Evolutionary conservation across 2,113 vertebrate genomes (phyloP).

Genomic region (Cryptotis parvus): DNA sequence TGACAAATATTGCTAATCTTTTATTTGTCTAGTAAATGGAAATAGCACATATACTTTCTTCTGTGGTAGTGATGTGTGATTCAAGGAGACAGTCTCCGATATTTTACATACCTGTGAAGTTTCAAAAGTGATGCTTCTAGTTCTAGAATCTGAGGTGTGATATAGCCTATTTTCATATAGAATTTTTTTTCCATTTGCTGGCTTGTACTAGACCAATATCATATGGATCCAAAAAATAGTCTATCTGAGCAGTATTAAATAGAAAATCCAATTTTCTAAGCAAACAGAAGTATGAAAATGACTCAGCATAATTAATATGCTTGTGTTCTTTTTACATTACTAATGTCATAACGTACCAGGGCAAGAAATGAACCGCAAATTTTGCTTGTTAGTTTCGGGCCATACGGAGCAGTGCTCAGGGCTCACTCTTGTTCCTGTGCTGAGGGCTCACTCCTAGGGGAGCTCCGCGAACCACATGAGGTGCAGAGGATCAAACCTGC

Average conservation of each 20-base stretch:
- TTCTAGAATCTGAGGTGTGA: not conserved
- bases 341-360: not conserved
- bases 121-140: not conserved
- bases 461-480: too few relatives aligned
- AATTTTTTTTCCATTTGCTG: not conserved
- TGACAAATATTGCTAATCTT: not conserved
- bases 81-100: not conserved
- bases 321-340: not conserved
- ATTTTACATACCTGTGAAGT: not conserved
- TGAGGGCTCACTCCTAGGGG: too few relatives aligned
- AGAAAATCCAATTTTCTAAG: conserved; percentile 35
- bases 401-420: too few relatives aligned
- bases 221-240: not conserved
- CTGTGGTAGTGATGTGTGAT: not conserved
- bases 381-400: too few relatives aligned
- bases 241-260: not conserved
- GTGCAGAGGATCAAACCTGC: too few relatives aligned
- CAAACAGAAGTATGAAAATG: not conserved
- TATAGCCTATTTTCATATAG: not conserved
- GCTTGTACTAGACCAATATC: not conserved
- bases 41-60: rapidly evolving
- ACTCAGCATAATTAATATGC: not conserved
- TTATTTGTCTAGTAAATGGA: not conserved
- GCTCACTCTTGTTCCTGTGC: too few relatives aligned
- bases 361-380: not conserved